Evolutionary conservation across 1,140 invertebrate genomes (phyloP).

Genomic region (Microplitis demolitor): DNA sequence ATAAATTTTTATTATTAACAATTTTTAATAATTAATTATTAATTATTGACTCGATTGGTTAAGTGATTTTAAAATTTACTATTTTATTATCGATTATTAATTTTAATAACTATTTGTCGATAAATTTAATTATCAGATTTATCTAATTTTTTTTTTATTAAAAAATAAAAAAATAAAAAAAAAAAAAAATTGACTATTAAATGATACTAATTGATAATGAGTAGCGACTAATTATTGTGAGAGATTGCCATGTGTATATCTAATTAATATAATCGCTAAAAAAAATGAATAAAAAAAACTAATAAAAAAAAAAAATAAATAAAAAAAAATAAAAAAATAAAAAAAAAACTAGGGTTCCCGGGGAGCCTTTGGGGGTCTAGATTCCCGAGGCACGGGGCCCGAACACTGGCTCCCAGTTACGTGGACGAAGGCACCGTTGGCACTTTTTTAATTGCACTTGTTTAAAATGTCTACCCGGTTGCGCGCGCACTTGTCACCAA

Average conservation of each 20-base stretch:
- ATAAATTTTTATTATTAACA: slow-evolving; percentile 17
- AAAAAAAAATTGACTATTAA: slow-evolving; percentile 54
- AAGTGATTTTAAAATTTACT: no score
- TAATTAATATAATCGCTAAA: slow-evolving; percentile 58
- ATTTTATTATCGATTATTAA: no score
- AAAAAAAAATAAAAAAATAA: no score
- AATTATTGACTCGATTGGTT: slow-evolving; percentile 4
- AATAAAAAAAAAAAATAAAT: no score
- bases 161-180: slow-evolving; percentile 17
- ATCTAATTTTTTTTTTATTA: slow-evolving; percentile 25
- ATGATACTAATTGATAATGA: slow-evolving; percentile 59
- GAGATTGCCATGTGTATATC: slow-evolving; percentile 62
- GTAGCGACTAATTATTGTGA: slow-evolving; percentile 61
- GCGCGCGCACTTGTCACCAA: neutral
- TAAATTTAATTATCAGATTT: slow-evolving; percentile 4
- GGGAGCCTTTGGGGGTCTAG: slow-evolving; percentile 19
- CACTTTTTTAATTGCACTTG: slow-evolving; percentile 8
- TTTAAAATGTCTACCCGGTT: slow-evolving; percentile 18
- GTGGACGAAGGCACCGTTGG: slow-evolving; percentile 28
- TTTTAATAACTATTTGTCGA: no score
- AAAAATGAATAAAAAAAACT: no score
- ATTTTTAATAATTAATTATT: slow-evolving; percentile 5
- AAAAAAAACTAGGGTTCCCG: slow-evolving; percentile 24
- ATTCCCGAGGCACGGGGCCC: slow-evolving; percentile 26
- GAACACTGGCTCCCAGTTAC: slow-evolving; percentile 29